Conservation (phyloP, 1,140 invertebrate species). For the Tenebrio molitor region DNA sequence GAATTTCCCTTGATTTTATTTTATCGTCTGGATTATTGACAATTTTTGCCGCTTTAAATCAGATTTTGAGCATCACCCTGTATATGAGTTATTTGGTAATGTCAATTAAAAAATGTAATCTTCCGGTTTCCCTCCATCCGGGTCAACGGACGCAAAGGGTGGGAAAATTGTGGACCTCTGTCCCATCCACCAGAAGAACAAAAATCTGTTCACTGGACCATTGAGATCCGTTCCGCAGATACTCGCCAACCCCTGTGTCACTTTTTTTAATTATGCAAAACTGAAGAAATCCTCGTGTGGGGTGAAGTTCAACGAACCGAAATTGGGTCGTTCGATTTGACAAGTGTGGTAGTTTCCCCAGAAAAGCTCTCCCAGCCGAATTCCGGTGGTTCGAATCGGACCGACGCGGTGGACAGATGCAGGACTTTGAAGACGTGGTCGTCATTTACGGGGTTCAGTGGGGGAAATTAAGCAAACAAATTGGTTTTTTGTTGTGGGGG, state of each 20-base stretch:
- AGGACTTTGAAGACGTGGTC: too few relatives aligned
- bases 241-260: slow-evolving; percentile 9
- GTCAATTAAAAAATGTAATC: too few relatives aligned
- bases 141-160: slow-evolving; percentile 1
- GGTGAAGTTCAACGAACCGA: slow-evolving; percentile 23
- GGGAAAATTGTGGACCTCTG: slow-evolving; percentile 8
- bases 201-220: slow-evolving; percentile 13
- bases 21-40: too few relatives aligned
- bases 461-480: too few relatives aligned
- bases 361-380: slow-evolving; percentile 4
- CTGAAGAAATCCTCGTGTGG: slow-evolving; percentile 3
- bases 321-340: slow-evolving; percentile 4
- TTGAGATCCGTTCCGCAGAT: slow-evolving; percentile 13
- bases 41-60: too few relatives aligned
- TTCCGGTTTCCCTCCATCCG: too few relatives aligned
- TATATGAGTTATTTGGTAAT: too few relatives aligned
- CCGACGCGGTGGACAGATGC: background rate
- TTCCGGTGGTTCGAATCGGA: slow-evolving; percentile 3
- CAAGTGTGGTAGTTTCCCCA: slow-evolving; percentile 23
- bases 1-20: too few relatives aligned
- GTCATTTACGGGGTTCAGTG: too few relatives aligned
- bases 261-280: slow-evolving; percentile 23
- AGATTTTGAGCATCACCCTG: too few relatives aligned
- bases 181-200: background rate
- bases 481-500: too few relatives aligned